Conservation (phyloP, 1,140 invertebrate species). For the Drosophila elegans region DNA sequence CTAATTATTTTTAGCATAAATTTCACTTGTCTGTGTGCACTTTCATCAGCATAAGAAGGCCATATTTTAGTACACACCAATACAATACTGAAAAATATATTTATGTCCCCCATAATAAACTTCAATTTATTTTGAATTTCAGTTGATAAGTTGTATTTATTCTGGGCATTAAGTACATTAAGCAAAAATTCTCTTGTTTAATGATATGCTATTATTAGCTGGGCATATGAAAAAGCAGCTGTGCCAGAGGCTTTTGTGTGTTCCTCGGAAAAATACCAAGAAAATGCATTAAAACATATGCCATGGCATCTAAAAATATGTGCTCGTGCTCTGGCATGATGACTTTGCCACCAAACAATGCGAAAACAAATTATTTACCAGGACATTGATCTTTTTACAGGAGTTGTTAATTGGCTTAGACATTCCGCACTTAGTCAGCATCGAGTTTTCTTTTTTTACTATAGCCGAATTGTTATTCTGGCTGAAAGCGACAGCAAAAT, state of each 20-base stretch:
- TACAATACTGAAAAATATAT: constrained; percentile 23
- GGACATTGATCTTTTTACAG: constrained; percentile 30
- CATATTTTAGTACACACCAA: too few relatives aligned
- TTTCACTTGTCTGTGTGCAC: constrained; percentile 9
- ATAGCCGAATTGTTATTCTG: not conserved
- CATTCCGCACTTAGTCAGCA: constrained; percentile 21
- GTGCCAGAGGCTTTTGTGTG: constrained; percentile 41
- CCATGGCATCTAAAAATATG: constrained; percentile 64
- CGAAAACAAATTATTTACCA: constrained; percentile 7
- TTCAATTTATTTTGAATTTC: not conserved
- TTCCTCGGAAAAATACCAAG: constrained; percentile 35
- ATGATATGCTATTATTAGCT: constrained; percentile 61
- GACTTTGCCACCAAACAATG: constrained; percentile 8
- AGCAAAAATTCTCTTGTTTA: constrained; percentile 47
- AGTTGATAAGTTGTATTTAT: constrained; percentile 40
- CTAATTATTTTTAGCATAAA: constrained; percentile 50
- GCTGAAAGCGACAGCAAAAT: constrained; percentile 31
- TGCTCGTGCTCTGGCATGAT: constrained; percentile 43
- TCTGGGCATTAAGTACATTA: constrained; percentile 43
- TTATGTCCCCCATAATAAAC: constrained; percentile 1
- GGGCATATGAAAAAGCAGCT: constrained; percentile 51
- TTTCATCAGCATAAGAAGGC: not conserved
- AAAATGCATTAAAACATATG: constrained; percentile 62
- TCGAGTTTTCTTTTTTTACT: not conserved
- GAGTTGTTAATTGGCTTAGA: constrained; percentile 32